Percentiles rank a stretch among this genome's conserved stretches.
These are phyloP conservation scores for Allygus modestus DNA, from an alignment of 2,888 invertebrate genomes.

Conservation along the genomic window DNA sequence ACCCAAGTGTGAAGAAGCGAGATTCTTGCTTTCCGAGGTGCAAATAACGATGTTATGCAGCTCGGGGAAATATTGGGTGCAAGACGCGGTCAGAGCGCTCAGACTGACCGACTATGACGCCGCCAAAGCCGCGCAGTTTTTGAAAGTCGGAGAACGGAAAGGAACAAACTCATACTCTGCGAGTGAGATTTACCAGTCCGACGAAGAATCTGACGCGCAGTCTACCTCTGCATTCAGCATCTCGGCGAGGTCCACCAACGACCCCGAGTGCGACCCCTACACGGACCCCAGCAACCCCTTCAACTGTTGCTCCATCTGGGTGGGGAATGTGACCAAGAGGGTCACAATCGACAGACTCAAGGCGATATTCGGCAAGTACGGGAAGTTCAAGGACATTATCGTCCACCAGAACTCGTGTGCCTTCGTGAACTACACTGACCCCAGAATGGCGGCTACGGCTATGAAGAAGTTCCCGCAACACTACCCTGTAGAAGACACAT, in stretches of 20 bases:
- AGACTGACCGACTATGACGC: slow-evolving; percentile 27
- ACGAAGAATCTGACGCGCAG: neutral
- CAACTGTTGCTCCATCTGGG: slow-evolving; percentile 55
- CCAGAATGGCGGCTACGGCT: slow-evolving; percentile 49
- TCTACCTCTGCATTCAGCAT: neutral
- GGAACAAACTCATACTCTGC: neutral
- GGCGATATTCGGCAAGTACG: slow-evolving; percentile 39
- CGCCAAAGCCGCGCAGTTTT: neutral
- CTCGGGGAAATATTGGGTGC: neutral
- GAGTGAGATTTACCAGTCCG: neutral
- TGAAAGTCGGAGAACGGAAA: neutral
- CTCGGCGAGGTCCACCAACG: neutral
- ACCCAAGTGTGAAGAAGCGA: slow-evolving; percentile 36
- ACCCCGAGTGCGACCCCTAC: slow-evolving; percentile 5
- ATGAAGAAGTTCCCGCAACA: slow-evolving; percentile 27
- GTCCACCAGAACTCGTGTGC: slow-evolving; percentile 46
- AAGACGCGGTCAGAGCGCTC: slow-evolving; percentile 26
- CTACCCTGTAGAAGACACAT: neutral
- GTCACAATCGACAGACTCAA: slow-evolving; percentile 10
- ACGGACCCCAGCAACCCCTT: slow-evolving; percentile 45
- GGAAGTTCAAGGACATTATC: slow-evolving; percentile 4
- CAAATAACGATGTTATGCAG: slow-evolving; percentile 14
- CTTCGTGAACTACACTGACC: slow-evolving; percentile 42
- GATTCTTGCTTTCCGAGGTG: slow-evolving; percentile 4
- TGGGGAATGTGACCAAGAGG: slow-evolving; percentile 49